Evolutionary conservation across 2,113 vertebrate species (phyloP).

Genomic region (Marmota monax): DNA sequence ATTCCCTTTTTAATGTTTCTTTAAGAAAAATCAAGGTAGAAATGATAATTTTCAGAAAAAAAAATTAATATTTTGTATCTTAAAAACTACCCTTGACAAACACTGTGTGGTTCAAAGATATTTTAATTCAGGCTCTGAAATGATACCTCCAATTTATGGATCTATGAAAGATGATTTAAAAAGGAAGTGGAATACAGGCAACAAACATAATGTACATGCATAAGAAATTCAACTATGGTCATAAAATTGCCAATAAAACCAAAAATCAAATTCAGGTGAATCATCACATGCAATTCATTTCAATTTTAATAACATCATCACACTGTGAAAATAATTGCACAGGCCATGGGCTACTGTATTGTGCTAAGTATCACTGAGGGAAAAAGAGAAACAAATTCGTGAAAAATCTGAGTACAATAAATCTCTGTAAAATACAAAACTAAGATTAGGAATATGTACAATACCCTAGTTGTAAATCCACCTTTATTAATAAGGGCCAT

Average conservation of each 20-base stretch:
- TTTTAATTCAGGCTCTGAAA: neutral
- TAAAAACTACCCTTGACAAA: constrained; percentile 21
- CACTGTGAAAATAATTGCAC: constrained; percentile 34
- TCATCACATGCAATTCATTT: neutral
- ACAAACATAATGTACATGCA: neutral
- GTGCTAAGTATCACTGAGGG: constrained; percentile 8
- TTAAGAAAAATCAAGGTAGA: constrained; percentile 14
- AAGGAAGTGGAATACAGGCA: neutral
- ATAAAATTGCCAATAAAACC: neutral
- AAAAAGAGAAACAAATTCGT: constrained; percentile 57
- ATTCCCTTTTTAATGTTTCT: neutral
- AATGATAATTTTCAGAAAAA: constrained; percentile 8
- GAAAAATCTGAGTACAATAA: constrained; percentile 53
- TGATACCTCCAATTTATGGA: neutral
- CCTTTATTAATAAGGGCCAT: constrained; percentile 58
- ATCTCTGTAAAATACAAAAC: constrained; percentile 45
- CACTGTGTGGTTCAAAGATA: neutral
- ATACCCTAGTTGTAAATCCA: constrained; percentile 46
- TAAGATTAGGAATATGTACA: neutral
- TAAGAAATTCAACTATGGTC: constrained; percentile 23
- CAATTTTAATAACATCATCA: neutral
- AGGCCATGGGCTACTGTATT: neutral
- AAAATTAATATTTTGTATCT: constrained; percentile 28
- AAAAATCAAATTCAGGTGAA: constrained; percentile 13
- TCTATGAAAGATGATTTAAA: neutral